phyloP scores from a whole-genome alignment of 2,113 vertebrate species.

The Galeopterus variegatus region DNA sequence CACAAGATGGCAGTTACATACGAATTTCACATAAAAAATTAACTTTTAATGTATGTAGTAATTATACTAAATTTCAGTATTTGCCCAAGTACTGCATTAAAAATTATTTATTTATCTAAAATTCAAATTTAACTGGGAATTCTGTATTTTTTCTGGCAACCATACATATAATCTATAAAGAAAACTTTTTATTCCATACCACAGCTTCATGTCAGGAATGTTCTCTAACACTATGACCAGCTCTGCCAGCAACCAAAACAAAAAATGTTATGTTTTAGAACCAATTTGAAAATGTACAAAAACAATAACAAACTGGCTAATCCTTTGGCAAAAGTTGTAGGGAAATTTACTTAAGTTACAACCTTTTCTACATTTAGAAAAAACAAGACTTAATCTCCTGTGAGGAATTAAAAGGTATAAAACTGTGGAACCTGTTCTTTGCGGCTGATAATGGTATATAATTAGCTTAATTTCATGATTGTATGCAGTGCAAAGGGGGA shows the following conservation, averaged over 20 bases:
- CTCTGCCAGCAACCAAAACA: slow-evolving; percentile 70
- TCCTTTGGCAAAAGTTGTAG: slow-evolving; percentile 79
- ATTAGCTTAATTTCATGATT: slow-evolving; percentile 90
- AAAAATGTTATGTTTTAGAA: slow-evolving; percentile 84
- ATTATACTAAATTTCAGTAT: background rate
- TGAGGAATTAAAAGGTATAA: slow-evolving; percentile 87
- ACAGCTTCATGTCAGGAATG: slow-evolving; percentile 68
- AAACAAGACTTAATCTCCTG: slow-evolving; percentile 84
- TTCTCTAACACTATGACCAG: slow-evolving; percentile 73
- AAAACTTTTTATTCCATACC: slow-evolving; percentile 51
- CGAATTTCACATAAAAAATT: slow-evolving; percentile 13
- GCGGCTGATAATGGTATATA: slow-evolving; percentile 87
- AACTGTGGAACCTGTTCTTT: slow-evolving; percentile 85
- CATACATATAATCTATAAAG: background rate
- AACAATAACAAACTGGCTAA: slow-evolving; percentile 84
- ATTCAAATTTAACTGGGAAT: slow-evolving; percentile 5
- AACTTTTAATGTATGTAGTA: slow-evolving; percentile 45
- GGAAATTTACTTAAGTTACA: slow-evolving; percentile 84
- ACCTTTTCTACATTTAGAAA: slow-evolving; percentile 84
- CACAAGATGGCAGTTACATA: slow-evolving; percentile 29
- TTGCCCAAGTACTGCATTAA: background rate
- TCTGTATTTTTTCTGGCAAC: background rate
- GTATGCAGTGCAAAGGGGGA: slow-evolving; percentile 86
- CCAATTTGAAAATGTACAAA: slow-evolving; percentile 83
- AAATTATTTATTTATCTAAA: background rate